phyloP scores from a whole-genome alignment of 2,888 invertebrate genomes.

The Agapostemon virescens region DNA sequence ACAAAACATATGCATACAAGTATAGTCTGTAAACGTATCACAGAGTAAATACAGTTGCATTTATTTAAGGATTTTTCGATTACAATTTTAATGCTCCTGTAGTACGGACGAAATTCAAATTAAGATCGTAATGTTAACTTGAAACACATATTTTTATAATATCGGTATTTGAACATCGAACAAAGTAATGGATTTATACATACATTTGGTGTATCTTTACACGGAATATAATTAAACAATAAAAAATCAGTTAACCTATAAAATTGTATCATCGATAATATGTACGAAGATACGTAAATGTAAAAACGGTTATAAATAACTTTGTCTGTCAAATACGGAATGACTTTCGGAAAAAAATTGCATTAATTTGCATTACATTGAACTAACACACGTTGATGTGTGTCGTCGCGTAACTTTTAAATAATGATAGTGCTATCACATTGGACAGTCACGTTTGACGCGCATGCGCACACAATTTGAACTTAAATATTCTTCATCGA shows the following conservation, averaged over 20 bases:
- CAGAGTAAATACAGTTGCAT: conserved; percentile 55
- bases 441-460: not conserved
- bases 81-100: conserved; percentile 22
- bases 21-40: conserved; percentile 48
- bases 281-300: not conserved
- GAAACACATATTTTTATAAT: not conserved
- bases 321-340: not conserved
- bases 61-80: conserved; percentile 18
- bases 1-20: conserved; percentile 40
- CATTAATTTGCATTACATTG: not conserved
- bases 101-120: conserved; percentile 14
- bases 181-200: not conserved
- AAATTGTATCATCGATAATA: not conserved
- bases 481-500: not conserved
- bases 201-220: not conserved
- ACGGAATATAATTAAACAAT: not conserved
- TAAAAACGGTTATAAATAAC: not conserved
- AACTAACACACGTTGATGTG: not conserved
- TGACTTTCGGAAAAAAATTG: not conserved
- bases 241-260: not conserved
- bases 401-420: not conserved
- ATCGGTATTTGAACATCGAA: not conserved
- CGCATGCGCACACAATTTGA: conserved; percentile 7
- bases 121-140: not conserved
- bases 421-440: not conserved